A percentile compares a stretch with the other conserved stretches of the same genome.
Evolutionary conservation across 2,888 invertebrate species (phyloP).

Genomic region (Rhodophaea formosa): DNA sequence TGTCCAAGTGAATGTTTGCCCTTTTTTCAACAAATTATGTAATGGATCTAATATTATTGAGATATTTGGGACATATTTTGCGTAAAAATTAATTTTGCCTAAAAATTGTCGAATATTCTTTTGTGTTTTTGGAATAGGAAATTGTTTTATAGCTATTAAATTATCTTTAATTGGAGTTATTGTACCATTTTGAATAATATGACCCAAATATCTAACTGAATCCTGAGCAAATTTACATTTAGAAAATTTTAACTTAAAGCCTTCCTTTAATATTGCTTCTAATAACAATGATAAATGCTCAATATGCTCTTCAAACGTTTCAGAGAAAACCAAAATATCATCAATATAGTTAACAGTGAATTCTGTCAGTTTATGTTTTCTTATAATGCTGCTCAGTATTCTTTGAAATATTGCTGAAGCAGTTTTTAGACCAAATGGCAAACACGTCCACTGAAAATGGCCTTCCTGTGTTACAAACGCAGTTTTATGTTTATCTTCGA

Average conservation of each 20-base stretch:
- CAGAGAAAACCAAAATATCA: no score
- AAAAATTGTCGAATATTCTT: constrained; percentile 33
- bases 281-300: no score
- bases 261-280: constrained; percentile 28
- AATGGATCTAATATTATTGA: no score
- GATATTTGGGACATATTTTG: constrained; percentile 29
- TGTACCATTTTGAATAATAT: constrained; percentile 28
- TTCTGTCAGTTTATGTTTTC: constrained; percentile 15
- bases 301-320: no score
- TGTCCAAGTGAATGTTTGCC: not conserved
- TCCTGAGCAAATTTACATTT: constrained; percentile 27
- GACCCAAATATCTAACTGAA: constrained; percentile 27
- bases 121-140: constrained; percentile 32
- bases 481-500: constrained; percentile 44
- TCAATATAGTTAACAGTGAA: constrained; percentile 24
- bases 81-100: constrained; percentile 33
- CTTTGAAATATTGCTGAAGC: constrained; percentile 50
- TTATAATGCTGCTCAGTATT: constrained; percentile 36
- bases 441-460: constrained; percentile 41
- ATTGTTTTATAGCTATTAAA: no score
- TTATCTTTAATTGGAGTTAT: constrained; percentile 23
- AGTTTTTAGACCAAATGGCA: constrained; percentile 51
- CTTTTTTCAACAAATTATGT: constrained; percentile 21
- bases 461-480: constrained; percentile 38
- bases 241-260: constrained; percentile 30